Conservation (phyloP, 2,113 vertebrate species). For the Semnopithecus entellus region DNA sequence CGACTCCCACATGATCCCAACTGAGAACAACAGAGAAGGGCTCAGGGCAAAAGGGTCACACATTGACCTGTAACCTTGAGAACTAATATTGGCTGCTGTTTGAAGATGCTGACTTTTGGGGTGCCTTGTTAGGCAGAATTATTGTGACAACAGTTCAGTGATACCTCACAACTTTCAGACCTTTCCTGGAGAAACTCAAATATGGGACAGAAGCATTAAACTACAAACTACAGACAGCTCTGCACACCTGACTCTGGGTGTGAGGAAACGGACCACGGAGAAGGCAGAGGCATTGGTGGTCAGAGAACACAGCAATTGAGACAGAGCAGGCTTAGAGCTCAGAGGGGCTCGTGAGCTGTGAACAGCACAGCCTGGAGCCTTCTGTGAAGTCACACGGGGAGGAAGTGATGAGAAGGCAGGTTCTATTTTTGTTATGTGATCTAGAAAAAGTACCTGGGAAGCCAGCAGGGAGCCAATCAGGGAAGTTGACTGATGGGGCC, state of each 20-base stretch:
- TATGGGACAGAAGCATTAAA: neutral
- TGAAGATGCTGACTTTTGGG: neutral
- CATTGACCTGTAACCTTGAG: neutral
- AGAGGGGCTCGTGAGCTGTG: neutral
- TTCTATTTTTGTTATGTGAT: constrained; percentile 65
- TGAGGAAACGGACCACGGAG: neutral
- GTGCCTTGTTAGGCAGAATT: neutral
- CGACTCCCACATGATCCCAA: neutral
- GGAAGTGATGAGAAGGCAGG: constrained; percentile 49
- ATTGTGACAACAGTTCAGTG: neutral
- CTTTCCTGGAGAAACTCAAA: neutral
- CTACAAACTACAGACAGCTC: neutral
- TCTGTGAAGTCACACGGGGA: neutral
- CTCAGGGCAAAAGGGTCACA: neutral
- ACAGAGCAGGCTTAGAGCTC: neutral
- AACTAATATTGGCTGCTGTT: neutral
- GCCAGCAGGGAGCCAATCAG: neutral
- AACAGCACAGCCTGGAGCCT: neutral
- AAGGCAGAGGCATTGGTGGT: neutral
- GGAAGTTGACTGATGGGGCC: neutral
- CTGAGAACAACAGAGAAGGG: neutral
- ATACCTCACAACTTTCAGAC: neutral
- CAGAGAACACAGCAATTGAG: neutral
- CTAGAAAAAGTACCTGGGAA: constrained; percentile 48
- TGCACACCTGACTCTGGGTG: neutral